Conservation (phyloP, 2,797 vertebrate species). For the Sebastes steindachneri region DNA sequence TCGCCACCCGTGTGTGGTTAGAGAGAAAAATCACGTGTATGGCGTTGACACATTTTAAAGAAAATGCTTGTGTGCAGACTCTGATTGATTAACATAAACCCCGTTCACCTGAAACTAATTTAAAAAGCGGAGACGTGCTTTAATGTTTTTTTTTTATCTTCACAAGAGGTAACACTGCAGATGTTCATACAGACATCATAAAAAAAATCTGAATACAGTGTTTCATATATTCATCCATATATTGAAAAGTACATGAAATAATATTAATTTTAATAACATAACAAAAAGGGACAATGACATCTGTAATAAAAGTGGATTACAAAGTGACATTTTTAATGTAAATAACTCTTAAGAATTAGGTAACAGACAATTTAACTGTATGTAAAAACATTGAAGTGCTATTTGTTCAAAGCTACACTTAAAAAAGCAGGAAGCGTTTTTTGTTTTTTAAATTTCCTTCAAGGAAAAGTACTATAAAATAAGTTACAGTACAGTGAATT, state of each 20-base stretch:
- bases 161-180: constrained; percentile 86
- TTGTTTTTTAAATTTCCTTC: constrained; percentile 89
- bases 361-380: constrained; percentile 93
- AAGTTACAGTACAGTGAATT: constrained; percentile 99
- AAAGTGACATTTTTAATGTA: constrained; percentile 90
- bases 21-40: constrained; percentile 3
- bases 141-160: constrained; percentile 82
- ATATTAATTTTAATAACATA: constrained; percentile 87
- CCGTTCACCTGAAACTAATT: neutral
- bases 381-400: constrained; percentile 96
- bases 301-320: constrained; percentile 89
- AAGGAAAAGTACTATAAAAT: constrained; percentile 99
- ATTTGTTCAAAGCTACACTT: constrained; percentile 92
- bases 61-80: constrained; percentile 1
- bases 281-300: constrained; percentile 80
- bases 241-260: constrained; percentile 88
- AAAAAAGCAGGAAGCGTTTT: constrained; percentile 88
- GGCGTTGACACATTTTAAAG: constrained; percentile 28
- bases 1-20: constrained; percentile 31
- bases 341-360: constrained; percentile 89
- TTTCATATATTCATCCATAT: constrained; percentile 85
- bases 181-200: constrained; percentile 88
- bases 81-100: too few species aligned
- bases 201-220: constrained; percentile 83
- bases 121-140: constrained; percentile 43